These are phyloP conservation scores for Priocnemis perturbator DNA, from an alignment of 2,888 invertebrate species.

Conservation along the genomic window DNA sequence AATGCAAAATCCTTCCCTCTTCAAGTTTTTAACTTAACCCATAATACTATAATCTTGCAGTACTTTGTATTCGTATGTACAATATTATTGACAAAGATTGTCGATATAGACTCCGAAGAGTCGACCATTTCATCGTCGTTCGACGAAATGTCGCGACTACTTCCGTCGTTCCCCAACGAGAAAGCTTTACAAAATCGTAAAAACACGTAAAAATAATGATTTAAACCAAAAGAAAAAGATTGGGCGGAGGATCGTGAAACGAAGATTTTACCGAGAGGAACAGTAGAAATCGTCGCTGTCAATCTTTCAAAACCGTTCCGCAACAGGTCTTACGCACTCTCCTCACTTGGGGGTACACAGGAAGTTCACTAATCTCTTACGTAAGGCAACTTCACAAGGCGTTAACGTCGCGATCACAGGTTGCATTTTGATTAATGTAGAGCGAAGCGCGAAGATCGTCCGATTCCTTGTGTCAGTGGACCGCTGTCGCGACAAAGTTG, in stretches of 20 bases:
- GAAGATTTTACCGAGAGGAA: too few relatives aligned
- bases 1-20: constrained; percentile 54
- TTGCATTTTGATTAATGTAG: too few relatives aligned
- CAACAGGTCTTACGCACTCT: background rate
- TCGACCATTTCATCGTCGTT: constrained; percentile 16
- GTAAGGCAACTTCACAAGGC: too few relatives aligned
- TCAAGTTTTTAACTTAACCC: constrained; percentile 33
- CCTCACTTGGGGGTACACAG: background rate
- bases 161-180: background rate
- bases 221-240: background rate
- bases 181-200: background rate
- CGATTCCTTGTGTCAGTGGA: too few relatives aligned
- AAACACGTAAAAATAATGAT: background rate
- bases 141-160: constrained; percentile 23
- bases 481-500: too few relatives aligned
- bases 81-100: constrained; percentile 33
- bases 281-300: too few relatives aligned
- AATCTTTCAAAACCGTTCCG: too few relatives aligned
- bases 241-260: too few relatives aligned
- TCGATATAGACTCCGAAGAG: too few relatives aligned
- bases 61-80: constrained; percentile 46
- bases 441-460: too few relatives aligned
- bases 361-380: background rate
- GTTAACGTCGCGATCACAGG: too few relatives aligned
- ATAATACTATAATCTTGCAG: constrained; percentile 59